A percentile compares a stretch with the other conserved stretches of the same genome.
Conservation (phyloP, 2,888 invertebrate species). For the Epirrhoe tristata region DNA sequence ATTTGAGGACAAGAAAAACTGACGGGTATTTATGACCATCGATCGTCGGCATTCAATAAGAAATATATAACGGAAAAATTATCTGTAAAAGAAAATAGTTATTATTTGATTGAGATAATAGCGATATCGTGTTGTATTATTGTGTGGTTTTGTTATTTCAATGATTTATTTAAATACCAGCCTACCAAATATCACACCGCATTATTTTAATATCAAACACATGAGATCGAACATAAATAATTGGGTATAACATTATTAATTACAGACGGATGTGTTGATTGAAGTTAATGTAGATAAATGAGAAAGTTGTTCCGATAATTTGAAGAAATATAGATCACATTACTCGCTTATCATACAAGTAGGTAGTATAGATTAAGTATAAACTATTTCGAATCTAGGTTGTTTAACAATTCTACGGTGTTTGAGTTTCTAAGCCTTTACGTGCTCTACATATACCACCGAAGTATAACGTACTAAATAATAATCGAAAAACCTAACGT, state of each 20-base stretch:
- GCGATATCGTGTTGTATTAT: constrained; percentile 14
- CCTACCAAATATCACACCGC: not conserved
- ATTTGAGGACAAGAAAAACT: constrained; percentile 11
- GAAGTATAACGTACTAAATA: constrained; percentile 27
- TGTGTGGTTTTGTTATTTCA: constrained; percentile 30
- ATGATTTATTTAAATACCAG: constrained; percentile 11
- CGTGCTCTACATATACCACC: constrained; percentile 24
- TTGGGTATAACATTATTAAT: not conserved
- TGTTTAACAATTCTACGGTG: not conserved
- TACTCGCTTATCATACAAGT: no score
- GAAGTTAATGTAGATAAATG: not conserved
- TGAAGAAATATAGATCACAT: not conserved
- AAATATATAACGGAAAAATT: constrained; percentile 40
- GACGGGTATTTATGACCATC: constrained; percentile 27
- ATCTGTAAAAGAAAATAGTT: constrained; percentile 26
- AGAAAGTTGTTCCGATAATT: no score
- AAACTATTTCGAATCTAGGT: no score
- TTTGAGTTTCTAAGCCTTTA: constrained; percentile 15
- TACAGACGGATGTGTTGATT: not conserved
- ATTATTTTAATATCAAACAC: not conserved
- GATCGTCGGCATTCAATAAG: constrained; percentile 39
- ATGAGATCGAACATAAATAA: not conserved
- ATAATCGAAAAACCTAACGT: constrained; percentile 37
- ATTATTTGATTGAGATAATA: constrained; percentile 38
- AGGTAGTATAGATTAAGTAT: no score